phyloP scores from a whole-genome alignment of 2,888 invertebrate species.

The Subacronicta megacephala region DNA sequence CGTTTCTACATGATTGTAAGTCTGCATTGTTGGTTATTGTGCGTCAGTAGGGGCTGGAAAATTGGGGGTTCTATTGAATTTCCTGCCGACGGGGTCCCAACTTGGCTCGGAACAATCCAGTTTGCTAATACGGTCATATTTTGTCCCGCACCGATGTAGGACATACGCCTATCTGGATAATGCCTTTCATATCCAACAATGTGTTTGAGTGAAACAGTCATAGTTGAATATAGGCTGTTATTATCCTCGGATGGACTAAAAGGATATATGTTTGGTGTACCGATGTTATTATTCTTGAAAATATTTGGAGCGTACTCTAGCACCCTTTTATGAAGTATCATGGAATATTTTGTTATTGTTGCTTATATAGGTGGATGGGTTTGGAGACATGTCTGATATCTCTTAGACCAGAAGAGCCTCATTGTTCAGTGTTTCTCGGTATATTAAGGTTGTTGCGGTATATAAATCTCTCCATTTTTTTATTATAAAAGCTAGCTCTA shows the following conservation, averaged over 20 bases:
- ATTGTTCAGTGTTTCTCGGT: neutral
- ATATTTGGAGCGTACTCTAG: conserved; percentile 45
- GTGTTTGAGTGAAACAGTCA: conserved; percentile 26
- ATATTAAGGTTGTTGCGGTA: neutral
- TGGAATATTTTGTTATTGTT: conserved; percentile 43
- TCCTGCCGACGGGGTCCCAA: conserved; percentile 58
- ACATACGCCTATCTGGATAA: conserved; percentile 46
- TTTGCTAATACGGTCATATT: conserved; percentile 71
- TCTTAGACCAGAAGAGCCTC: neutral
- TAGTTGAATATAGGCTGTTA: conserved; percentile 43
- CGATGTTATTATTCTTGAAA: conserved; percentile 51
- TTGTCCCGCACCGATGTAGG: conserved; percentile 46
- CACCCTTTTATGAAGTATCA: conserved; percentile 51
- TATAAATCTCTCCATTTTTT: too few relatives aligned
- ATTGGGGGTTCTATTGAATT: conserved; percentile 73
- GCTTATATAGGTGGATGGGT: conserved; percentile 10
- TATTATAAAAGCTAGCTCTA: too few relatives aligned
- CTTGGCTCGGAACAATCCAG: conserved; percentile 67
- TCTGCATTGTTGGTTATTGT: conserved; percentile 55
- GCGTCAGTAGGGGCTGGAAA: conserved; percentile 61
- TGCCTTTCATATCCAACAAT: conserved; percentile 27
- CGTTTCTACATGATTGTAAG: conserved; percentile 25
- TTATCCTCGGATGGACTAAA: conserved; percentile 28
- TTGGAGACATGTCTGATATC: conserved; percentile 21
- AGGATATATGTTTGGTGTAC: conserved; percentile 43